Base-by-base conservation (phyloP, 1,140 invertebrate species). In the Orchesella cincta region DNA sequence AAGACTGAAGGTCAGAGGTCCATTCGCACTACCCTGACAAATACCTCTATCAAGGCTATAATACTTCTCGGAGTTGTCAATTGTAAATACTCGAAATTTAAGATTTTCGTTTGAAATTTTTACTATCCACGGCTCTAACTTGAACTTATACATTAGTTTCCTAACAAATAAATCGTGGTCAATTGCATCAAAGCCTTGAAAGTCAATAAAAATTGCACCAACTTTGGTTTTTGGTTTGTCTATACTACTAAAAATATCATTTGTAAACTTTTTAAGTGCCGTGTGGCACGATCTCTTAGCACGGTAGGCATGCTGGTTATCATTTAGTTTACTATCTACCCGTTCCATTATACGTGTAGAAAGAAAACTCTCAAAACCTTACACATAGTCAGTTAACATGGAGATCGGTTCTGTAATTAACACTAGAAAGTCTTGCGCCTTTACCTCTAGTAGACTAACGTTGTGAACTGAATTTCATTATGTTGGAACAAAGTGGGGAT, bases 1-100 rank as follows among this genome's bases (percentile, higher is more conserved):
- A 2, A 83, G 54, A 18, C 76, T 79, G 71, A 57, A 84, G 20
- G 83, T 70, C 0, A 79, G 46, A 23, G 82, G 83, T 1, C 82
- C 80, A 1, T 84, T 70, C 0, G 82, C 76, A 29, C 82, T 83
- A 0, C 84, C 84, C 74, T 84, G 84, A 0, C 83, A 81, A 1
- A 84, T 83, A 26, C 83, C 82, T 16, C 28, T 1, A 5, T 16
- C 20, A 20, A 75, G 3, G 14, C 16, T 5, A 36, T 33, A 67
- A 26, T 33, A 29, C 8, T 75, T 36, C 33, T 3, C 31, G 3
- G 33, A 8, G 3, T 62, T 26, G 1, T 18, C 23, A 8, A 75
- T 36, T 28, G 20, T 23, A 54, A 62, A 29, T 1, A 26, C 1
- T n/a, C 74, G 14, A 14, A 20, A 29, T 20, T 3, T 14, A 16